A percentile compares a stretch with the other conserved stretches of the same genome.
phyloP scores from a whole-genome alignment of 2,113 vertebrate genomes.

The Hippocampus mohnikei region DNA sequence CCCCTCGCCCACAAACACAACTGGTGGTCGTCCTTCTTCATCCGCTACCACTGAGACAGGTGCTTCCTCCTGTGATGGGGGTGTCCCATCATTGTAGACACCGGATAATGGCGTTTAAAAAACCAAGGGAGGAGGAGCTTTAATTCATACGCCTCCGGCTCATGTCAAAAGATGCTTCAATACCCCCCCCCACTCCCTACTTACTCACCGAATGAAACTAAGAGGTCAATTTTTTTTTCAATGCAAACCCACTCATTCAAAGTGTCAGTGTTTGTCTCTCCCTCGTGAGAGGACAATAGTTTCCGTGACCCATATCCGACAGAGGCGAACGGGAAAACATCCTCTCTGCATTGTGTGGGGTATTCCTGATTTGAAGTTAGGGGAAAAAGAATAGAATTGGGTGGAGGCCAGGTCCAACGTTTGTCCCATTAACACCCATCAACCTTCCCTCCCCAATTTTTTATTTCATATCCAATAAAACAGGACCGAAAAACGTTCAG shows the following conservation, averaged over 20 bases:
- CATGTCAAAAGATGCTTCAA: slow-evolving; percentile 36
- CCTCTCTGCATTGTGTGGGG: slow-evolving; percentile 30
- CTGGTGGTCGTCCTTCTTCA: slow-evolving; percentile 61
- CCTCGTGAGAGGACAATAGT: slow-evolving; percentile 34
- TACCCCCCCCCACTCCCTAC: slow-evolving; percentile 13
- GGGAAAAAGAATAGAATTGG: slow-evolving; percentile 29
- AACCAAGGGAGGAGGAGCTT: slow-evolving; percentile 32
- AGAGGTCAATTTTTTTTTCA: slow-evolving; percentile 34
- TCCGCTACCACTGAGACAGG: slow-evolving; percentile 47
- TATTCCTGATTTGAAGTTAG: slow-evolving; percentile 43
- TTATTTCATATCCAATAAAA: not conserved
- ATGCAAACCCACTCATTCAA: slow-evolving; percentile 35
- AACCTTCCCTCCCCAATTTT: not conserved
- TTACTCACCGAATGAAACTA: slow-evolving; percentile 13
- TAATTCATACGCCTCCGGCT: slow-evolving; percentile 38
- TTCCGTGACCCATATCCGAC: slow-evolving; percentile 41
- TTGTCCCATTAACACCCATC: slow-evolving; percentile 2
- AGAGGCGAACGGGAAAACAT: slow-evolving; percentile 56
- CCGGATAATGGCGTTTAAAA: slow-evolving; percentile 51
- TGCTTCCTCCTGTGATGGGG: slow-evolving; percentile 50
- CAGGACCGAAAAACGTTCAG: not conserved
- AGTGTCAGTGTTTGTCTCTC: slow-evolving; percentile 19
- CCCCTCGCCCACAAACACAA: slow-evolving; percentile 38
- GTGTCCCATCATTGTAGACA: slow-evolving; percentile 37
- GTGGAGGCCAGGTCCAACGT: slow-evolving; percentile 3